Percentiles rank a stretch among this genome's conserved stretches.
phyloP scores from a whole-genome alignment of 2,113 vertebrate genomes.

The Macrotis lagotis region DNA sequence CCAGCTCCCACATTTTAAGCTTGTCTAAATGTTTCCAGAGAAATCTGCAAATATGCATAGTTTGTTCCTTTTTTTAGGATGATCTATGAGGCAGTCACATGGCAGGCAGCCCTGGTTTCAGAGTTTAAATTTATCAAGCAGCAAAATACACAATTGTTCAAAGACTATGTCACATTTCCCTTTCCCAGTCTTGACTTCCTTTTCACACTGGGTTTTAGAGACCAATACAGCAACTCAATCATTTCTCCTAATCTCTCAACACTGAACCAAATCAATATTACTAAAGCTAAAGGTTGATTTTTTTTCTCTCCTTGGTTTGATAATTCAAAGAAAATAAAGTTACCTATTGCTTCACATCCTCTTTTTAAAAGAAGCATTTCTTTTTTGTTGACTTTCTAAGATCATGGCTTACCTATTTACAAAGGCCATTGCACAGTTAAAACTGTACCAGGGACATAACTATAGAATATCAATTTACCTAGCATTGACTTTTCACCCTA shows the following conservation, averaged over 20 bases:
- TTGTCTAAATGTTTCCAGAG: neutral
- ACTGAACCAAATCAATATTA: constrained; percentile 1
- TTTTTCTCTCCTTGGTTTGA: neutral
- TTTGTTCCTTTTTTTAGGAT: neutral
- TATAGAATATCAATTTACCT: neutral
- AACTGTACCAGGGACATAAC: neutral
- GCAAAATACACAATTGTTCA: neutral
- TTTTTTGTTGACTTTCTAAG: neutral
- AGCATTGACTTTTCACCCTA: neutral
- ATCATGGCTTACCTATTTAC: neutral
- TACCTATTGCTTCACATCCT: neutral
- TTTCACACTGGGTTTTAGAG: constrained; percentile 2
- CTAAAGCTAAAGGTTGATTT: neutral
- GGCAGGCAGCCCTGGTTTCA: neutral
- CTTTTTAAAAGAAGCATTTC: neutral
- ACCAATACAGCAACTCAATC: neutral
- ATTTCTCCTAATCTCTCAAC: neutral
- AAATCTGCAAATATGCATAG: neutral
- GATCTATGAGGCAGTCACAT: neutral
- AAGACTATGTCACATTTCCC: neutral
- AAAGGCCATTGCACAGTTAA: neutral
- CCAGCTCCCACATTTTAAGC: neutral
- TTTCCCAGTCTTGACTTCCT: neutral
- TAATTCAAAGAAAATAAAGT: neutral
- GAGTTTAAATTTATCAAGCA: constrained; percentile 1